Percentiles rank a stretch among this genome's conserved stretches.
Evolutionary conservation across 2,888 invertebrate species (phyloP).

Genomic region (Drepanosiphum platanoidis): DNA sequence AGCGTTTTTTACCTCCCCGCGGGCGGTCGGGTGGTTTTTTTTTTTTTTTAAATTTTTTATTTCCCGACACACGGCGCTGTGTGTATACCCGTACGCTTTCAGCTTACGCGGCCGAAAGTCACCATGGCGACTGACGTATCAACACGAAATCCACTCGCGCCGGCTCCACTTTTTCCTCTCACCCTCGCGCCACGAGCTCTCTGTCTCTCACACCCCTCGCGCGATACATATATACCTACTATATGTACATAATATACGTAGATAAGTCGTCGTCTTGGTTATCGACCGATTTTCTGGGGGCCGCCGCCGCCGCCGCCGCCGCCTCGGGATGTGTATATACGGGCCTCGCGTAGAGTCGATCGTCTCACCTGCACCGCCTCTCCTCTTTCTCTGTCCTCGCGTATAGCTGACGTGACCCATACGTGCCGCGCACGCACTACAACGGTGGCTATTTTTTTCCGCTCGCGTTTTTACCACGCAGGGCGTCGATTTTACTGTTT

Average conservation of each 20-base stretch:
- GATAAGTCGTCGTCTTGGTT: constrained; percentile 54
- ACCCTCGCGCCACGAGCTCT: background rate
- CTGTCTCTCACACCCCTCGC: background rate
- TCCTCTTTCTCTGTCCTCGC: background rate
- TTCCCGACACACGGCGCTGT: background rate
- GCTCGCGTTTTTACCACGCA: too few species aligned
- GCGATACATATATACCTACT: background rate
- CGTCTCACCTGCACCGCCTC: background rate
- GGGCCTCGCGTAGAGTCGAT: background rate
- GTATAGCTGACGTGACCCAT: too few species aligned
- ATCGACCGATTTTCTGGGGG: constrained; percentile 49
- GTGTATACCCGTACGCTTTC: constrained; percentile 3
- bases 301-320: constrained; percentile 32
- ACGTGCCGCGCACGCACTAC: too few species aligned
- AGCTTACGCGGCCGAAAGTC: constrained; percentile 39
- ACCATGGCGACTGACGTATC: constrained; percentile 51
- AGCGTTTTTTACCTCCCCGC: background rate
- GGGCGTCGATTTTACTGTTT: too few species aligned
- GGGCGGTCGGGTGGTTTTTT: background rate
- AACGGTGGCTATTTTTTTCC: too few species aligned
- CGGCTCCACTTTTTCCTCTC: constrained; percentile 3
- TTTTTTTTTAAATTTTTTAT: constrained; percentile 8
- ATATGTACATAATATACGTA: background rate
- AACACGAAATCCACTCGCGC: constrained; percentile 54
- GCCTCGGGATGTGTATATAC: constrained; percentile 20